Percentiles rank a stretch among this genome's conserved stretches.
Conservation (phyloP, 2,113 vertebrate species). For the Manacus vitellinus region DNA sequence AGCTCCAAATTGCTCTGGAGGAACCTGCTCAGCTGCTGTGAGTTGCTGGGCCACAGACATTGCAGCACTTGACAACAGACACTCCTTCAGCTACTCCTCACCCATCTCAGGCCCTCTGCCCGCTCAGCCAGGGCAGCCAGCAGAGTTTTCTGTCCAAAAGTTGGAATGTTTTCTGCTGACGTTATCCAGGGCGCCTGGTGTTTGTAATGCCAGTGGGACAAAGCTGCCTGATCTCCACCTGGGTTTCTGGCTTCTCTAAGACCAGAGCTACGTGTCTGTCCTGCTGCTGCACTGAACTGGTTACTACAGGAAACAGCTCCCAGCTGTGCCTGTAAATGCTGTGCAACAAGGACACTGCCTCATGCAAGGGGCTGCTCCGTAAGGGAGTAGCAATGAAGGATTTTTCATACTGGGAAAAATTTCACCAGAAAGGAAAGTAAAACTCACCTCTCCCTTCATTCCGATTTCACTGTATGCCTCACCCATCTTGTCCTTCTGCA, state of each 20-base stretch:
- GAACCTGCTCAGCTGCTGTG: rapidly evolving
- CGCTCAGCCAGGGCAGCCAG: neutral
- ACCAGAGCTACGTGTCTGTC: rapidly evolving
- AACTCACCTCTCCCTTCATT: conserved; percentile 76
- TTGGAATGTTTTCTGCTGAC: neutral
- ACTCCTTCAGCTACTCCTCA: neutral
- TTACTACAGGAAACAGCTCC: neutral
- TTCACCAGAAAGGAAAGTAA: neutral
- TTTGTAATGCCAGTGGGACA: neutral
- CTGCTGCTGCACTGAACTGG: neutral
- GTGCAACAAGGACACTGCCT: neutral
- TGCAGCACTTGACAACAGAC: neutral
- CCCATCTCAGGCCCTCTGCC: neutral
- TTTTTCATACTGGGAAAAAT: neutral
- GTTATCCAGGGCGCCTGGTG: rapidly evolving
- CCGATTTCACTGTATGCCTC: conserved; percentile 81
- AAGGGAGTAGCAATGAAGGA: neutral
- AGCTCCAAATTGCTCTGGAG: neutral
- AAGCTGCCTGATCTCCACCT: neutral
- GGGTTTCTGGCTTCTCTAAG: neutral
- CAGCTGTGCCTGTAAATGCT: neutral
- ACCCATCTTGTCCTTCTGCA: conserved; percentile 79
- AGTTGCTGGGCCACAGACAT: neutral
- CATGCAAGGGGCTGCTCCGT: neutral
- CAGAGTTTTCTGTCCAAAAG: neutral